Base-by-base conservation (phyloP, 2,797 vertebrate species). In the Ctenopoma kingsleyae region DNA sequence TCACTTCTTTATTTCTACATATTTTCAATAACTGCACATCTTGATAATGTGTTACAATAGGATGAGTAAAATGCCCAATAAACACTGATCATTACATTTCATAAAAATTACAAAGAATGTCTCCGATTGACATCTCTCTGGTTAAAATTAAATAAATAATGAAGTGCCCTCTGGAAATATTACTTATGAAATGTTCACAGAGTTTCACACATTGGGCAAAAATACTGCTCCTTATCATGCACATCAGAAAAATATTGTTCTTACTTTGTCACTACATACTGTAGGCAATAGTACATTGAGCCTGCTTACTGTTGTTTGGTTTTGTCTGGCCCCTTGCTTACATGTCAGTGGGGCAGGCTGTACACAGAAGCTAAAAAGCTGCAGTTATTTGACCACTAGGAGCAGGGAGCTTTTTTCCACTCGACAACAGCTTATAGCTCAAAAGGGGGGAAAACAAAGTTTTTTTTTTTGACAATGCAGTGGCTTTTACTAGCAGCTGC, bases 321-420 rank as follows among this genome's bases (percentile, higher is more conserved):
- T 78, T 83, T 64, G 74, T 85, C 76, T 51, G 49, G 67, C 65
- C 62, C 11, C 20, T 70, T 78, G 73, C 81, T 88, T 82, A 67
- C 65, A 87, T 84, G 88, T 87, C 88, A 86, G 81, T 74, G 16
- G 87, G 88, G 87, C 75, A 55, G 74, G 80, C 83, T 83, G 81
- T 67, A 85, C 79, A 90, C 88, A 90, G 91, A 83, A 93, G 90
- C 89, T 87, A 59, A 78, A 83, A 81, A 66, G 81, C 70, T 77
- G 78, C 66, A 79, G 76, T 82, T 78, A 82, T 78, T 86, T 86
- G 83, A 88, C 76, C 78, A 78, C 80, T 87, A 89, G 83, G 84
- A 87, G 63, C 71, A 63, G 43, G 62, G 71, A 65, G 41, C 56
- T 46, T 82, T 88, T 84, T 90, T 88, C 84, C 86, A 80, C 71